Percentiles rank a stretch among this genome's conserved stretches.
Conservation (phyloP, 2,888 invertebrate genomes). For the Ennomos fuscantarius region DNA sequence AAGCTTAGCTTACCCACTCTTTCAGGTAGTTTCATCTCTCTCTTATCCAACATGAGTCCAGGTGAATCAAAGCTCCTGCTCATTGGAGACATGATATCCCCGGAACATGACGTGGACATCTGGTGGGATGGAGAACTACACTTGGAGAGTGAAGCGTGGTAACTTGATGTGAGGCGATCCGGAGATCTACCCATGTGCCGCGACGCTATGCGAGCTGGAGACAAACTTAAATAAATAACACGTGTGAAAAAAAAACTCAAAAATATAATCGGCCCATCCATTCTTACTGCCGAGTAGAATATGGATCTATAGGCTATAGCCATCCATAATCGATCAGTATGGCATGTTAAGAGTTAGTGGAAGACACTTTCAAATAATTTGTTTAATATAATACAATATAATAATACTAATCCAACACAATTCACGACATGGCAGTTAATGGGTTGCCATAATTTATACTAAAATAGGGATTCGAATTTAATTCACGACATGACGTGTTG, state of each 20-base stretch:
- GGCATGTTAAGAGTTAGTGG: no score
- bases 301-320: no score
- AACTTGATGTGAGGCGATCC: conserved; percentile 90
- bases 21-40: conserved; percentile 39
- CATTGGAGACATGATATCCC: conserved; percentile 60
- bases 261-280: background rate
- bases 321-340: no score
- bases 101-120: conserved; percentile 65
- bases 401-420: no score
- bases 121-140: conserved; percentile 61
- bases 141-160: conserved; percentile 80
- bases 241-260: no score
- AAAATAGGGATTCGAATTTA: no score
- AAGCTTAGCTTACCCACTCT: conserved; percentile 2
- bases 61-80: conserved; percentile 73
- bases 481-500: no score
- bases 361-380: no score
- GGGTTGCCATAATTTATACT: no score
- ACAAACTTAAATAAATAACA: background rate
- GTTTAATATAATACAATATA: no score
- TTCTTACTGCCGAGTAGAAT: no score
- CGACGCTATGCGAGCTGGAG: conserved; percentile 65
- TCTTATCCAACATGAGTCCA: conserved; percentile 55
- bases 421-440: no score
- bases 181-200: conserved; percentile 86